phyloP scores from a whole-genome alignment of 30 jellyfish, hydroid and myxozoan species.

The Calvadosia cruxmelitensis region DNA sequence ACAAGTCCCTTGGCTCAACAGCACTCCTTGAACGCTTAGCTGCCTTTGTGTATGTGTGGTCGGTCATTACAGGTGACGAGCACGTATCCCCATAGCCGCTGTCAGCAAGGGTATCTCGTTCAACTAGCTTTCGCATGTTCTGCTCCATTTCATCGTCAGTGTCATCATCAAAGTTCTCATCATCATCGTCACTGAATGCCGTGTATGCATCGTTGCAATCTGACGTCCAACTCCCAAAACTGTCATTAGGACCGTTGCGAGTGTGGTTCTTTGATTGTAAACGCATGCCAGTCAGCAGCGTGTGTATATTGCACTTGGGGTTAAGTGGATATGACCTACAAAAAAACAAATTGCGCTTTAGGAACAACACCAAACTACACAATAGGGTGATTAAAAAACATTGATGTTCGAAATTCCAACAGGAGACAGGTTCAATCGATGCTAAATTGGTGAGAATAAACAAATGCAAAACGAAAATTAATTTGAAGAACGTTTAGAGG shows the following conservation, averaged over 20 bases:
- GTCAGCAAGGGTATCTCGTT: constrained; percentile 59
- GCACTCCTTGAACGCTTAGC: constrained; percentile 42
- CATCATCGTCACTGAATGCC: constrained; percentile 63
- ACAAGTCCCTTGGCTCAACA: constrained; percentile 9
- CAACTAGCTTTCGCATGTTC: constrained; percentile 45
- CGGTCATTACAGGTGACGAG: constrained; percentile 35
- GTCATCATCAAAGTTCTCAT: constrained; percentile 54
- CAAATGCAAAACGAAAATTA: no score
- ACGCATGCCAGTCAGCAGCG: background rate
- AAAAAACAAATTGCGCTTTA: no score
- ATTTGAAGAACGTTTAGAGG: no score
- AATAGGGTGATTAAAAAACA: no score
- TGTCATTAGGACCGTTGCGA: background rate
- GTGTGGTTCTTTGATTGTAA: background rate
- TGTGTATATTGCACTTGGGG: background rate
- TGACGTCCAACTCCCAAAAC: constrained; percentile 3
- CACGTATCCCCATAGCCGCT: constrained; percentile 71
- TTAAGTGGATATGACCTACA: background rate
- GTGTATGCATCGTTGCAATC: constrained; percentile 56
- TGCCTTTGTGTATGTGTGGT: constrained; percentile 67
- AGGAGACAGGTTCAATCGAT: no score
- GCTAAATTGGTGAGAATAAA: no score
- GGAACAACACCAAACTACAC: no score
- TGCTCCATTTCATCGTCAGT: constrained; percentile 59
- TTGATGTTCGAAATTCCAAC: no score